phyloP scores from a whole-genome alignment of 2,113 vertebrate genomes.

The Elephantulus edwardii region DNA sequence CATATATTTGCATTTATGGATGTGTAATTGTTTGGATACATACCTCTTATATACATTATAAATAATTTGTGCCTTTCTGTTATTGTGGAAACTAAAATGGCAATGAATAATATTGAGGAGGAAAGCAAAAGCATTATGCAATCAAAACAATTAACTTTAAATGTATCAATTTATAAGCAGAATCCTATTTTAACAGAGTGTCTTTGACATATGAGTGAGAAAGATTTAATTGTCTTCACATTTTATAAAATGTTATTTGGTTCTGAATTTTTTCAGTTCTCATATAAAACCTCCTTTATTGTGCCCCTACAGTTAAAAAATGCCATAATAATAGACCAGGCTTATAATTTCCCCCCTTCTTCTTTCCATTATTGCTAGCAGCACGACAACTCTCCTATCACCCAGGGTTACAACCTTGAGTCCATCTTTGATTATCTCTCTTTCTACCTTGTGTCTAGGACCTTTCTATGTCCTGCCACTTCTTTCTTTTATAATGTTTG shows the following conservation, averaged over 20 bases:
- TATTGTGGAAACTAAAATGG: conserved; percentile 21
- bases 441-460: conserved; percentile 78
- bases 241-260: conserved; percentile 54
- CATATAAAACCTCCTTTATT: conserved; percentile 51
- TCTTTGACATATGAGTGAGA: conserved; percentile 18
- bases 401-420: conserved; percentile 79
- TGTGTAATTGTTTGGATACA: neutral
- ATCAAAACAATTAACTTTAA: conserved; percentile 20
- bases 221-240: conserved; percentile 23
- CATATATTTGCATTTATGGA: conserved; percentile 3
- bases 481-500: conserved; percentile 76
- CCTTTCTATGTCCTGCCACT: conserved; percentile 80
- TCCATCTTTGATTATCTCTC: conserved; percentile 80
- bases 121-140: neutral
- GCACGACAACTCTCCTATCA: conserved; percentile 76
- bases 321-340: conserved; percentile 69
- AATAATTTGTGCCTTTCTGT: neutral
- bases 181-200: neutral
- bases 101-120: neutral
- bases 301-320: conserved; percentile 71
- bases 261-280: conserved; percentile 61
- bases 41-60: neutral
- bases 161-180: conserved; percentile 2
- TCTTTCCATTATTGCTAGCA: conserved; percentile 78
- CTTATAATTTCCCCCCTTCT: conserved; percentile 72